Percentiles rank a stretch among this genome's conserved stretches.
These are phyloP conservation scores for Electrona antarctica DNA, from an alignment of 2,113 vertebrate species.

Conservation along the genomic window DNA sequence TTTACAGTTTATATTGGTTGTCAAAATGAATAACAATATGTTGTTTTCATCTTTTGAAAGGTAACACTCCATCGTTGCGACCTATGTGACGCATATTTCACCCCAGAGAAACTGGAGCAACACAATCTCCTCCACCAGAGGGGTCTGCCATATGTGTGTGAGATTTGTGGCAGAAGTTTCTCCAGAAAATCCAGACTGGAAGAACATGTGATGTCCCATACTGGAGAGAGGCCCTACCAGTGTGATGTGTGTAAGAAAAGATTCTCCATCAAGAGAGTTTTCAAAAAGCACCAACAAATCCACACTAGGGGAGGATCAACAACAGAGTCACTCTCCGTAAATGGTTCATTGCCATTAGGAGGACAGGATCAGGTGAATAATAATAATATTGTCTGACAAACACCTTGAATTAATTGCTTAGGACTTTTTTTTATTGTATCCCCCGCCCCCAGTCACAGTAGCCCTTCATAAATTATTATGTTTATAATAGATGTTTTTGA, in stretches of 20 bases:
- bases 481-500: too few species aligned
- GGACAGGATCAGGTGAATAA: not conserved
- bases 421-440: too few species aligned
- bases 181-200: slow-evolving; percentile 20
- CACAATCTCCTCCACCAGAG: slow-evolving; percentile 41
- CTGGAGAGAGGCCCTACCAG: slow-evolving; percentile 45
- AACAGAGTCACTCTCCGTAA: rapidly evolving
- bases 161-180: slow-evolving; percentile 39
- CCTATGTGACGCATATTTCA: not conserved
- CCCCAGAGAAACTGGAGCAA: slow-evolving; percentile 26
- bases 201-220: slow-evolving; percentile 50
- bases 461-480: too few species aligned
- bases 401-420: too few species aligned
- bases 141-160: slow-evolving; percentile 24
- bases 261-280: slow-evolving; percentile 13
- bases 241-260: slow-evolving; percentile 39
- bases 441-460: too few species aligned
- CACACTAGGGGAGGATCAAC: slow-evolving; percentile 17
- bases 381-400: too few species aligned
- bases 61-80: not conserved
- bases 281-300: slow-evolving; percentile 44
- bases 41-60: not conserved
- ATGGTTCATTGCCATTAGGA: not conserved
- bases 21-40: too few species aligned
- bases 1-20: too few species aligned